These are phyloP conservation scores for Aphaenogaster rudis DNA, from an alignment of 1,140 invertebrate genomes.

Conservation along the genomic window DNA sequence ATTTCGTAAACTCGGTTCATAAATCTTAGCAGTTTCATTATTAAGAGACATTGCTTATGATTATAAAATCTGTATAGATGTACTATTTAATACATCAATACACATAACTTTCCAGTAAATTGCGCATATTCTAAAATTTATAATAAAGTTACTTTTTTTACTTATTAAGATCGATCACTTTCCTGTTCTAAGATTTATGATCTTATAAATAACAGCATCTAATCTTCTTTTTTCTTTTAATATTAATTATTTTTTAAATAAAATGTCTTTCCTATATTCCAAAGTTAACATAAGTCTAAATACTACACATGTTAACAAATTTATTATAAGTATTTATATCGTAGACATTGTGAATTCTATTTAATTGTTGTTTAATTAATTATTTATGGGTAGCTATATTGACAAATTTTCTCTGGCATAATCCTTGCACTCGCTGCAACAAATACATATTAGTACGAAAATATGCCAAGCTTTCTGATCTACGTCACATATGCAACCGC, in stretches of 20 bases:
- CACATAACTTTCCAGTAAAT: neutral
- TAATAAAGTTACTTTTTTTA: neutral
- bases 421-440: conserved; percentile 11
- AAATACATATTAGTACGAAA: conserved; percentile 54
- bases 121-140: neutral
- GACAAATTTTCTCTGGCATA: neutral
- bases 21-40: neutral
- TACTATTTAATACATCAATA: neutral
- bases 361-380: conserved; percentile 41
- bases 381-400: conserved; percentile 2
- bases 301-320: neutral
- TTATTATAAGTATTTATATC: conserved; percentile 4
- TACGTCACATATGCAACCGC: conserved; percentile 18
- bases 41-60: neutral
- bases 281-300: neutral
- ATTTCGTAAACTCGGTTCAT: neutral
- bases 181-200: neutral
- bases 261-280: conserved; percentile 3
- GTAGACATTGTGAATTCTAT: neutral
- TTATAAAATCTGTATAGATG: neutral
- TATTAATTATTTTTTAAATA: neutral
- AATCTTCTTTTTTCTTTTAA: neutral
- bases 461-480: conserved; percentile 44
- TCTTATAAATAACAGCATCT: neutral
- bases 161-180: neutral